phyloP scores from a whole-genome alignment of 1,140 invertebrate species.

The Lutraria rhynchaena region DNA sequence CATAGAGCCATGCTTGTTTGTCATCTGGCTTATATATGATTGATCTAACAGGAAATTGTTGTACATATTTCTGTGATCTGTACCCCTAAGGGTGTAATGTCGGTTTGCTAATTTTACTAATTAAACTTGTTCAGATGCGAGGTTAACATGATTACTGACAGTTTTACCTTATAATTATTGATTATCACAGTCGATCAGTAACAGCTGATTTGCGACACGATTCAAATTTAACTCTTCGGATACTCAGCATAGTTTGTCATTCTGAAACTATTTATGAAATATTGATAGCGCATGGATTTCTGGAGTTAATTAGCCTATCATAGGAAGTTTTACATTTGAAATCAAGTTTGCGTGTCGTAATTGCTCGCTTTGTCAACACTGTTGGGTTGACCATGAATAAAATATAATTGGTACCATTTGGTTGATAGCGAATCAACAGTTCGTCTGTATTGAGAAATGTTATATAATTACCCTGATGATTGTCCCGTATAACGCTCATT shows the following conservation, averaged over 20 bases:
- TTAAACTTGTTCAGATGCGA: slow-evolving; percentile 26
- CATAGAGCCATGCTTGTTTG: slow-evolving; percentile 16
- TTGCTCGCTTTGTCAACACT: slow-evolving; percentile 21
- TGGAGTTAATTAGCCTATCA: not conserved
- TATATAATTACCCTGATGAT: slow-evolving; percentile 37
- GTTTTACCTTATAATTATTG: slow-evolving; percentile 44
- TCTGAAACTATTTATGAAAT: slow-evolving; percentile 29
- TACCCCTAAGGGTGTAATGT: slow-evolving; percentile 34
- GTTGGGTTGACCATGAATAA: slow-evolving; percentile 46
- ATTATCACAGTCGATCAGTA: slow-evolving; percentile 7
- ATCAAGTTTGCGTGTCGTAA: slow-evolving; percentile 18
- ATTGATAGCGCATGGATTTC: slow-evolving; percentile 27
- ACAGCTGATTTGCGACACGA: not conserved
- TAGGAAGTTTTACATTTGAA: slow-evolving; percentile 5
- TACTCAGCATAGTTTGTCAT: not conserved
- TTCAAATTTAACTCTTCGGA: not conserved
- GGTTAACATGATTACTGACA: slow-evolving; percentile 46
- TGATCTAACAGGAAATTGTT: slow-evolving; percentile 55
- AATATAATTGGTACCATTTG: slow-evolving; percentile 48
- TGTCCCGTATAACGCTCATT: slow-evolving; percentile 33
- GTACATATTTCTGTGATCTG: slow-evolving; percentile 30
- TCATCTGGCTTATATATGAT: slow-evolving; percentile 39
- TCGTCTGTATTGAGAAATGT: not conserved
- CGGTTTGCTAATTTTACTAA: slow-evolving; percentile 55
- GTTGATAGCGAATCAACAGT: slow-evolving; percentile 43